A percentile compares a stretch with the other conserved stretches of the same genome.
These are phyloP conservation scores for Rhea pennata DNA, from an alignment of 2,113 vertebrate species.

Conservation along the genomic window DNA sequence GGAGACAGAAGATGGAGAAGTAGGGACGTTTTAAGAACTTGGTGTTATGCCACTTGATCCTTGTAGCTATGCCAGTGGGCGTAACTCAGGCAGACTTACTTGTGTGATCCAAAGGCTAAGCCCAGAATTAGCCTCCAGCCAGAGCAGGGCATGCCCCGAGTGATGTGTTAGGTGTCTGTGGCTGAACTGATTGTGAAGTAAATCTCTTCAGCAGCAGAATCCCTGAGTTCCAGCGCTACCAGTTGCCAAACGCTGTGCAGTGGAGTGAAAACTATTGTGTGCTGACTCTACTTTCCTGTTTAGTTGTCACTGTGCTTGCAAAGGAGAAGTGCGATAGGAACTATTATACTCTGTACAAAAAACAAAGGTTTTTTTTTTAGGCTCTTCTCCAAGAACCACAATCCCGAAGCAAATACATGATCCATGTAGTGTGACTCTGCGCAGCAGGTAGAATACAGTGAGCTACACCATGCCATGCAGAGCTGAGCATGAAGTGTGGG, in stretches of 20 bases:
- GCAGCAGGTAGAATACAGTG: background rate
- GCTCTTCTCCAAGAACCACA: background rate
- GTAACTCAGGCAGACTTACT: background rate
- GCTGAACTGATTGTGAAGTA: background rate
- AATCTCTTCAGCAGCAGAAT: background rate
- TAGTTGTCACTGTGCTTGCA: background rate
- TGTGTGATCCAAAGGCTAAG: background rate
- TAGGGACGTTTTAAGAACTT: background rate
- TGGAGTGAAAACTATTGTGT: background rate
- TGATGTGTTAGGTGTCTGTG: background rate
- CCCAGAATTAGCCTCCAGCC: background rate
- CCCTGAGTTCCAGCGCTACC: background rate
- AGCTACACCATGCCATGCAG: background rate
- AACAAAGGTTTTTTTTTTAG: background rate
- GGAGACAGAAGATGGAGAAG: background rate
- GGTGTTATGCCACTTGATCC: background rate
- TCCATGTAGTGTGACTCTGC: background rate
- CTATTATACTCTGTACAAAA: background rate
- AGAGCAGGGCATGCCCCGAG: slow-evolving; percentile 10
- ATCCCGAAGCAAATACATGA: background rate
- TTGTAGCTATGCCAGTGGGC: background rate
- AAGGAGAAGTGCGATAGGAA: background rate
- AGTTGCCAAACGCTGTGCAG: background rate
- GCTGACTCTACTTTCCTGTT: background rate
- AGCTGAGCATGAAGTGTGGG: background rate